Evolutionary conservation across 1,140 invertebrate genomes (phyloP).

Genomic region (Andricus grossulariae): DNA sequence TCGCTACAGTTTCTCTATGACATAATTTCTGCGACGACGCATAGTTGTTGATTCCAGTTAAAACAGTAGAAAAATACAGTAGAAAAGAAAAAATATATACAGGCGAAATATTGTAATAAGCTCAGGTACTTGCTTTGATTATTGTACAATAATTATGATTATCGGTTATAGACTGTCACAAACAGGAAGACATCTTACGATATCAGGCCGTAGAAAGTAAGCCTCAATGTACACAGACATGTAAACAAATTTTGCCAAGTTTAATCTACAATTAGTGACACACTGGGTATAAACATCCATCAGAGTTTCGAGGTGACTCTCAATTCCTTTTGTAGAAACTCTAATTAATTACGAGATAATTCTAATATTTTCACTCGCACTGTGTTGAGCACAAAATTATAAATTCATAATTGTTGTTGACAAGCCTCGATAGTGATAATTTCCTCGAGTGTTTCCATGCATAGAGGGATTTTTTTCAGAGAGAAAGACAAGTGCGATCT

Average conservation of each 20-base stretch:
- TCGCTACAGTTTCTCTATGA: background rate
- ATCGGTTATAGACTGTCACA: constrained; percentile 45
- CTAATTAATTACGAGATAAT: background rate
- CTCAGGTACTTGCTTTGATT: constrained; percentile 46
- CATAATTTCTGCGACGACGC: constrained; percentile 14
- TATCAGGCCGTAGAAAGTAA: constrained; percentile 46
- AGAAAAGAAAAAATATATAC: constrained; percentile 15
- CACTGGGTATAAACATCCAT: constrained; percentile 28
- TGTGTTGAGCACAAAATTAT: background rate
- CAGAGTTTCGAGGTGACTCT: background rate
- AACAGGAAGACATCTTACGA: constrained; percentile 45
- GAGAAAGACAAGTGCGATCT: background rate
- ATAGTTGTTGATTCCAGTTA: background rate
- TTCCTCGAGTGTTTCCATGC: background rate
- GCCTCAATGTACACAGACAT: constrained; percentile 54
- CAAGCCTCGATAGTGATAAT: background rate
- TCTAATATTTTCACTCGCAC: background rate
- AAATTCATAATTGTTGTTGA: background rate
- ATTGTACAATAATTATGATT: constrained; percentile 26
- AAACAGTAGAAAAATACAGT: constrained; percentile 12
- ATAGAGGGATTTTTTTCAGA: background rate
- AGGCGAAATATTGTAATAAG: constrained; percentile 31
- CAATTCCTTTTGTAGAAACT: background rate
- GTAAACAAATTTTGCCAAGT: constrained; percentile 53
- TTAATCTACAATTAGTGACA: constrained; percentile 38